Conservation (phyloP, 2,797 vertebrate genomes). For the Capromys pilorides region DNA sequence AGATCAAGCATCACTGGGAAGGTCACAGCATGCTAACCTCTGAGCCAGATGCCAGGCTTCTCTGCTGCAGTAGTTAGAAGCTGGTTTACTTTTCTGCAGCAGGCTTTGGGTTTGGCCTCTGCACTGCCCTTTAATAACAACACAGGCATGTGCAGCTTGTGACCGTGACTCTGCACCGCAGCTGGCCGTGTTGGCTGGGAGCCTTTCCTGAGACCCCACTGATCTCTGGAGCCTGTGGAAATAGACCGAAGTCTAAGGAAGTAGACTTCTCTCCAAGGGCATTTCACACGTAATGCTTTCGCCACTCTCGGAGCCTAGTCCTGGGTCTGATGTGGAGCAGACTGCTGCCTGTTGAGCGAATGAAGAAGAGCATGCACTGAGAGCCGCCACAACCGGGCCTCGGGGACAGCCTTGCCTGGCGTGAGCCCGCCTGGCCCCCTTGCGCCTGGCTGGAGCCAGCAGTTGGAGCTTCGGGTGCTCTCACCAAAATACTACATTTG, state of each 20-base stretch:
- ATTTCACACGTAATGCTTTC: neutral
- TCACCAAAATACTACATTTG: neutral
- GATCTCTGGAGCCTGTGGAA: neutral
- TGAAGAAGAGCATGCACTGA: neutral
- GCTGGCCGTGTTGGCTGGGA: fast-evolving
- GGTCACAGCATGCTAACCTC: neutral
- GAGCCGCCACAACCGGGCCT: neutral
- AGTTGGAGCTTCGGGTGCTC: neutral
- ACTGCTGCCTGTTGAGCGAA: neutral
- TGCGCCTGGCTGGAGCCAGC: neutral
- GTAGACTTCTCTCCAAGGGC: neutral
- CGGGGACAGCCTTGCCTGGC: neutral
- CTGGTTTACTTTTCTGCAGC: neutral
- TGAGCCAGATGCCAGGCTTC: neutral
- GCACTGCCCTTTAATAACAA: too few species aligned
- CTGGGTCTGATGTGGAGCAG: neutral
- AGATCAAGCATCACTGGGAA: neutral
- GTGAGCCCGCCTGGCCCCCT: neutral
- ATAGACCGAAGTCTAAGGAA: neutral
- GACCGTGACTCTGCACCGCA: neutral
- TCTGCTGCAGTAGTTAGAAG: neutral
- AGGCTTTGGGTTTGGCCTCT: neutral
- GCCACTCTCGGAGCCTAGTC: neutral
- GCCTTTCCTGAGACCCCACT: neutral
- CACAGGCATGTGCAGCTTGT: fast-evolving